Evolutionary conservation across 2,113 vertebrate genomes (phyloP).

Genomic region (Microtus oregoni): DNA sequence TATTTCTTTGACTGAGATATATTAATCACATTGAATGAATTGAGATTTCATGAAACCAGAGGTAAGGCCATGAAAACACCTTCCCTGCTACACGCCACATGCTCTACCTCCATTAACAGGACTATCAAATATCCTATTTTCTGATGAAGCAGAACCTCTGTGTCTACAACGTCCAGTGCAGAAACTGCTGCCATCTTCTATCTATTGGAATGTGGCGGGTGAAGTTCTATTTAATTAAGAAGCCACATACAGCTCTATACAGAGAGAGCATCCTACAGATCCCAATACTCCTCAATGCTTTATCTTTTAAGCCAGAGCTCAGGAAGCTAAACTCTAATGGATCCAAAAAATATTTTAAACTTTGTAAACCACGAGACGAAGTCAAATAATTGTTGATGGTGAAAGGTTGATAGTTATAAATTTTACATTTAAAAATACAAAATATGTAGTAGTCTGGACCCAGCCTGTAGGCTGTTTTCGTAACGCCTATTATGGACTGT

Average conservation of each 20-base stretch:
- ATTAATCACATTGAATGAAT: neutral
- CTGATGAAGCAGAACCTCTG: neutral
- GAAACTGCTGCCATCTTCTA: neutral
- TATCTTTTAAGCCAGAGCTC: neutral
- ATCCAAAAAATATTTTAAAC: conserved; percentile 43
- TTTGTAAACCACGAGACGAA: conserved; percentile 37
- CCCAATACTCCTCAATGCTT: neutral
- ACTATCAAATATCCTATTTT: neutral
- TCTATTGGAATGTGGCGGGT: neutral
- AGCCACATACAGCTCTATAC: fast-evolving
- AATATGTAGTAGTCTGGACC: neutral
- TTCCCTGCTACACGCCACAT: neutral
- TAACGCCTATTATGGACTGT: neutral
- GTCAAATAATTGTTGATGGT: neutral
- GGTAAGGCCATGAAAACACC: neutral
- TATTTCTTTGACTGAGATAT: neutral
- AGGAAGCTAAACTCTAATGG: conserved; percentile 15
- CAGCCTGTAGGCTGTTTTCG: neutral
- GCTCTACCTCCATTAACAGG: neutral
- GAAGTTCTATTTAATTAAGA: neutral
- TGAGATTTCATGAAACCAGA: neutral
- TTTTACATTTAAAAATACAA: conserved; percentile 22
- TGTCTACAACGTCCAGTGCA: neutral
- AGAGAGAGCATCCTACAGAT: neutral
- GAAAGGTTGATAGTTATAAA: neutral